Conservation (phyloP, 2,113 vertebrate species). For the Mohoua ochrocephala region DNA sequence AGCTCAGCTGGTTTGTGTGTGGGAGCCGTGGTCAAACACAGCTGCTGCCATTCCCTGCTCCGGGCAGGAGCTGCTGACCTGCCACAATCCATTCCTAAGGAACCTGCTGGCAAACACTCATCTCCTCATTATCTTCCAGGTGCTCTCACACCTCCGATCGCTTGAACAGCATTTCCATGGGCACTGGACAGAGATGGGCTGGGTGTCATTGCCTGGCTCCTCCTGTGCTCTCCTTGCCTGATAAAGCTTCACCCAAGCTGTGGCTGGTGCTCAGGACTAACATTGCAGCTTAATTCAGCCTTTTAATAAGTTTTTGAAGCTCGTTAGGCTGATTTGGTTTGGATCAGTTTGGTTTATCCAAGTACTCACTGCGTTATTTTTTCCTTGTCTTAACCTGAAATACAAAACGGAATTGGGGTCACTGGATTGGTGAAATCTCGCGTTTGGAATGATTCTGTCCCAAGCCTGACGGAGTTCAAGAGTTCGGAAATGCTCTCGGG, state of each 20-base stretch:
- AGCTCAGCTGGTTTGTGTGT: rapidly evolving
- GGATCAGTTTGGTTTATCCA: not conserved
- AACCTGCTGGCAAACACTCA: rapidly evolving
- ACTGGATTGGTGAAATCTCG: rapidly evolving
- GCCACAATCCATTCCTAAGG: rapidly evolving
- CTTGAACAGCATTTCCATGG: not conserved
- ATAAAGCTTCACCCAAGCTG: rapidly evolving
- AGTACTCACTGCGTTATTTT: not conserved
- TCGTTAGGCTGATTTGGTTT: not conserved
- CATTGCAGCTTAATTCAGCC: rapidly evolving
- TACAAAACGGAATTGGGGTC: rapidly evolving
- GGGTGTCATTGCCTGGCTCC: not conserved
- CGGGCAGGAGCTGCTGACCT: not conserved
- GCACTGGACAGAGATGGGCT: not conserved
- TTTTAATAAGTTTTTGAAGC: rapidly evolving
- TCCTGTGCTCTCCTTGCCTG: not conserved
- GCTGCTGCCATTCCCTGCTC: rapidly evolving
- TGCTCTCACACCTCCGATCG: not conserved
- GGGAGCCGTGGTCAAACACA: rapidly evolving
- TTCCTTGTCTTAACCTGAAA: not conserved
- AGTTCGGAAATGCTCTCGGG: not conserved
- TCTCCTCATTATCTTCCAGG: not conserved
- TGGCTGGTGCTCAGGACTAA: rapidly evolving
- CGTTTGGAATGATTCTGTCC: not conserved
- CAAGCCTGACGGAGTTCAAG: not conserved